Evolutionary conservation across 2,113 vertebrate genomes (phyloP), one percentile per base, ranked within the genome.

Genomic region (Rattus rattus): DNA sequence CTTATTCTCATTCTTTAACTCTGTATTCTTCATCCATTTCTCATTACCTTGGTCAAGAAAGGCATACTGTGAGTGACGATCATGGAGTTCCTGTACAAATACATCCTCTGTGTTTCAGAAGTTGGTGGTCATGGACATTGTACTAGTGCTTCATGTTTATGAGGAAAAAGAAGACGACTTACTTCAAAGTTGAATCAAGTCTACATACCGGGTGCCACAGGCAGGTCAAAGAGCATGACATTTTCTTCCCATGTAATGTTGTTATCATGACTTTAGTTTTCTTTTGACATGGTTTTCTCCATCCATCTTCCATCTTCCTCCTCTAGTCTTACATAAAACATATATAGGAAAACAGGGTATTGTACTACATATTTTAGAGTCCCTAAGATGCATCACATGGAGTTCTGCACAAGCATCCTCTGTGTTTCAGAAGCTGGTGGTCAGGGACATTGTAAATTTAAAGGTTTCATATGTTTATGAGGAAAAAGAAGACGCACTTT

Each of bases 11-110:
- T n/a, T n/a, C 36, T 9, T 61, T 13, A 10, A 14, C 12, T 36
- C 72, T 88, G 36, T 92, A 12, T 17, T 91, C 52, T 54, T 49
- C 2, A 5, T n/a, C 26, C 49, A 2, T 47, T 72, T 43, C 16
- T 33, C 88, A 19, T n/a, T 56, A 12, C 52, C 52, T 22, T 94
- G 13, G 47, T 86, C 52, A 73, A 70, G 36, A 93, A 19, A 12
- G 52, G 0, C 28, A 43, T 0, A 0, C 20, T 24, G 59, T n/a
- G 69, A 49, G 13, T 52, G 16, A 19, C 36, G 16, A n/a, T n/a
- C n/a, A n/a, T 16, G 59, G 39, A 90, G 63, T 93, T 65, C 14
- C 10, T 79, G 39, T 4, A 10, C 54, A 56, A 0, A 0, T 10
- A 77, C 30, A 16, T 63, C 1, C 1, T 13, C n/a, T 3, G 9